Conservation (phyloP, 2,113 vertebrate genomes). For the Rhinolophus ferrumequinum region DNA sequence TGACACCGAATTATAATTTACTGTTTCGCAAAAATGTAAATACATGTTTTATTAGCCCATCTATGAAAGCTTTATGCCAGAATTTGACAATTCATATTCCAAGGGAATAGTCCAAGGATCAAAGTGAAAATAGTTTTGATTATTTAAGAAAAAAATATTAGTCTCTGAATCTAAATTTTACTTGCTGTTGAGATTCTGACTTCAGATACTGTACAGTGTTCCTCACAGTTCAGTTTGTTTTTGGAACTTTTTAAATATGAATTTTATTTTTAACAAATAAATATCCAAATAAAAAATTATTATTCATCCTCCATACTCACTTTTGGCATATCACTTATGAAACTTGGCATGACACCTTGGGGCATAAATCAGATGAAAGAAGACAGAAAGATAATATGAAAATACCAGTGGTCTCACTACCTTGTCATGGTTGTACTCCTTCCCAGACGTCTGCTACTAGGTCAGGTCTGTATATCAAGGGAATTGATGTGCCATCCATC, state of each 20-base stretch:
- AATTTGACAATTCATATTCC: slow-evolving; percentile 2
- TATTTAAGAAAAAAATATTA: neutral
- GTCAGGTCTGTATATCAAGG: neutral
- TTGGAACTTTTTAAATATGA: neutral
- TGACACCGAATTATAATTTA: neutral
- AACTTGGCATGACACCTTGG: neutral
- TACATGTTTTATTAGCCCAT: neutral
- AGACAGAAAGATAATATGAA: neutral
- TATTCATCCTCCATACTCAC: neutral
- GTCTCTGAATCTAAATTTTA: neutral
- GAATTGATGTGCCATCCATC: neutral
- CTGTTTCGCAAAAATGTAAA: neutral
- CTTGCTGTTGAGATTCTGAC: neutral
- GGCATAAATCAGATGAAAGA: neutral
- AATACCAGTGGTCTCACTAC: neutral
- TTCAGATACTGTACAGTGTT: neutral
- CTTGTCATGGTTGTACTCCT: neutral
- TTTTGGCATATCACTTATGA: neutral
- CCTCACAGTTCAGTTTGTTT: neutral
- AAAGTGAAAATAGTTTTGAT: neutral
- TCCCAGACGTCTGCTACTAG: neutral
- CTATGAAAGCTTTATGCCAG: neutral
- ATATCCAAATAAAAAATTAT: neutral
- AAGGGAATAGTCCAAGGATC: neutral
- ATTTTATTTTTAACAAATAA: neutral